Conservation (phyloP, 2,888 invertebrate genomes). For the Sthenelais limicola region DNA sequence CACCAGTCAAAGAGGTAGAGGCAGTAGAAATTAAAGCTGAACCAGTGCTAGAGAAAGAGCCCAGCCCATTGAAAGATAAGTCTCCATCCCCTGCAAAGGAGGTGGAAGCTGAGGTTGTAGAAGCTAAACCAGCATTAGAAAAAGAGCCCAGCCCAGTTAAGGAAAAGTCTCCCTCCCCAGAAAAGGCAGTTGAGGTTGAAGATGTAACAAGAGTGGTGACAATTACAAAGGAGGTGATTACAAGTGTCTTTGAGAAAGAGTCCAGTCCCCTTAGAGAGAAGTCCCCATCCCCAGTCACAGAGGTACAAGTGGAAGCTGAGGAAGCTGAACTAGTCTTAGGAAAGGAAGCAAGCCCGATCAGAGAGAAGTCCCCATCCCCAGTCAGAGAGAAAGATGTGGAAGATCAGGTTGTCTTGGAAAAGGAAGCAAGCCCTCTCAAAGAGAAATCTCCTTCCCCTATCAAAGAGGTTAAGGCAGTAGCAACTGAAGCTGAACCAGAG, state of each 20-base stretch:
- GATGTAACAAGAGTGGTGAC: not conserved
- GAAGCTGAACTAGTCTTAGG: not conserved
- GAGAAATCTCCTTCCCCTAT: constrained; percentile 5
- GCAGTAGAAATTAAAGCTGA: not conserved
- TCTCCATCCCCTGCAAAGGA: not conserved
- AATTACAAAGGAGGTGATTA: no score
- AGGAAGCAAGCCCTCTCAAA: not conserved
- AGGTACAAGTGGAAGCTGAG: no score
- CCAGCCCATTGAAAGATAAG: not conserved
- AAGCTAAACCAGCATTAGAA: not conserved
- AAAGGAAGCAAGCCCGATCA: constrained; percentile 4
- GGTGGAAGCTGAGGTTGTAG: not conserved
- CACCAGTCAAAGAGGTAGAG: constrained; percentile 1
- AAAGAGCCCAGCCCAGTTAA: constrained; percentile 1
- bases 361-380: constrained; percentile 22
- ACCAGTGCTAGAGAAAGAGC: not conserved
- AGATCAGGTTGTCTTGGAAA: constrained; percentile 10
- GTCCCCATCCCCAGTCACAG: no score
- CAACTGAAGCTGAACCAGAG: not conserved
- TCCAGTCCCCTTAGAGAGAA: not conserved
- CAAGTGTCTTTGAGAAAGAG: not conserved
- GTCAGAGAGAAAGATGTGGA: not conserved
- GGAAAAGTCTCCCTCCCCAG: not conserved
- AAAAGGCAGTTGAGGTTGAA: not conserved
- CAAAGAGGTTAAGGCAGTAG: not conserved